phyloP scores from a whole-genome alignment of 2,797 vertebrate genomes.

The Pangasius larnaudii region DNA sequence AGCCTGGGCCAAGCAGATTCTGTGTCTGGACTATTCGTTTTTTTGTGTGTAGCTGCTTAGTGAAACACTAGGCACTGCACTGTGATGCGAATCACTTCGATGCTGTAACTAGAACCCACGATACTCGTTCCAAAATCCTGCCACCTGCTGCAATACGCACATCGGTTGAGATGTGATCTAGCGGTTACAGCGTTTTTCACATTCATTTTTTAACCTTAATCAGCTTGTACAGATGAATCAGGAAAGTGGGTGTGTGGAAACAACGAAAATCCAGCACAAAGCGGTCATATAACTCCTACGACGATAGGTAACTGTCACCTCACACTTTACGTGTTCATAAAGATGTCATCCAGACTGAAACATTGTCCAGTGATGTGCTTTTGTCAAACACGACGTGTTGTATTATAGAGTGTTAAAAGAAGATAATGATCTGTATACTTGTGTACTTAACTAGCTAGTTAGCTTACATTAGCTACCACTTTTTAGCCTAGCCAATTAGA shows the following conservation, averaged over 20 bases:
- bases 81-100: neutral
- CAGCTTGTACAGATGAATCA: too few relatives aligned
- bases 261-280: too few relatives aligned
- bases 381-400: too few relatives aligned
- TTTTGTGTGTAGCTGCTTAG: neutral
- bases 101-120: neutral
- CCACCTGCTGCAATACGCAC: neutral
- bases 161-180: neutral
- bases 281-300: too few relatives aligned
- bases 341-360: too few relatives aligned
- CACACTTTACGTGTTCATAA: too few relatives aligned
- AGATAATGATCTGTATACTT: neutral
- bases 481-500: neutral
- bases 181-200: too few relatives aligned
- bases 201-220: too few relatives aligned
- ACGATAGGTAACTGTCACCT: neutral
- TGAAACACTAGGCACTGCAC: neutral
- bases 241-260: too few relatives aligned
- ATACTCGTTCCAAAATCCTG: neutral
- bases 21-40: neutral
- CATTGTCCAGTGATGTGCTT: too few relatives aligned
- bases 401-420: neutral
- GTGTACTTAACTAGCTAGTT: too few relatives aligned
- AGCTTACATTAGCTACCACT: neutral
- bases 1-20: too few relatives aligned